Conservation (phyloP, 2,888 invertebrate species). For the Mycalesis mineus region DNA sequence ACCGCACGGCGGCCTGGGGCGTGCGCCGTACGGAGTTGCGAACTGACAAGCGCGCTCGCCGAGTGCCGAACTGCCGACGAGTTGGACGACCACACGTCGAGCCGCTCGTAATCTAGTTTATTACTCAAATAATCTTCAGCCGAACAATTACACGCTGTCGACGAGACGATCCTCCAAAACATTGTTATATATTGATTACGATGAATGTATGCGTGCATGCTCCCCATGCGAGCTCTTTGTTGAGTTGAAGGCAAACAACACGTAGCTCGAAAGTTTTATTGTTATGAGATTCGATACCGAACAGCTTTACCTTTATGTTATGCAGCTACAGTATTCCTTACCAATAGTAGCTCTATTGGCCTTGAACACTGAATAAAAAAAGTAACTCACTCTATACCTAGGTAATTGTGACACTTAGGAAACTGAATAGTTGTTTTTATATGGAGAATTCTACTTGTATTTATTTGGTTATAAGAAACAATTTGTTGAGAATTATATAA, state of each 20-base stretch:
- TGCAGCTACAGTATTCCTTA: conserved; percentile 34
- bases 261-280: conserved; percentile 54
- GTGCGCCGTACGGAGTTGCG: conserved; percentile 48
- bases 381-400: conserved; percentile 29
- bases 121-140: conserved; percentile 61
- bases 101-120: conserved; percentile 62
- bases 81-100: conserved; percentile 58
- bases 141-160: conserved; percentile 52
- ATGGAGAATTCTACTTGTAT: conserved; percentile 20
- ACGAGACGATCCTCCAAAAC: conserved; percentile 47
- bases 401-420: not conserved
- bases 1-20: conserved; percentile 58
- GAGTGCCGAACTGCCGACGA: not conserved
- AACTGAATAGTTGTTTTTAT: not conserved
- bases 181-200: conserved; percentile 44
- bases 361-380: conserved; percentile 49
- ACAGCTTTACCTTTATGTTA: conserved; percentile 19
- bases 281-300: conserved; percentile 36
- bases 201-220: conserved; percentile 35
- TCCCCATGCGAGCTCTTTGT: conserved; percentile 47
- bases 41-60: conserved; percentile 6
- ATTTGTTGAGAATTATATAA: no score
- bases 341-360: conserved; percentile 45
- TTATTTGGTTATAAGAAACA: not conserved
- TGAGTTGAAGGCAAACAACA: conserved; percentile 42